Percentiles rank a stretch among this genome's conserved stretches.
These are phyloP conservation scores for Indicator maculatus DNA, from an alignment of 2,113 vertebrate genomes.

Conservation along the genomic window DNA sequence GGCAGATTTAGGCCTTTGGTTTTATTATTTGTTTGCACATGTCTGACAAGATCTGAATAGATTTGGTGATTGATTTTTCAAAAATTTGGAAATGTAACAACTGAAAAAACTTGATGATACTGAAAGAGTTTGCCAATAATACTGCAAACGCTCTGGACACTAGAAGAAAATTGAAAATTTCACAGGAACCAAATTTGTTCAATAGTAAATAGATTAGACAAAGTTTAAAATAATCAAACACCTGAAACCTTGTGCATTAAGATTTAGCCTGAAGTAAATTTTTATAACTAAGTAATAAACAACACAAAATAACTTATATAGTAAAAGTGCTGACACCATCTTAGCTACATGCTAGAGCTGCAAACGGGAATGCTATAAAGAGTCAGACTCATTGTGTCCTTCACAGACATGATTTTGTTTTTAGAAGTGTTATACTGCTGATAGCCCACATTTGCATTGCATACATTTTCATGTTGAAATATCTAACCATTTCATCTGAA, in stretches of 20 bases:
- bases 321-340: constrained; percentile 41
- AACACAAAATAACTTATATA: constrained; percentile 35
- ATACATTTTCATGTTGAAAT: constrained; percentile 51
- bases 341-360: background rate
- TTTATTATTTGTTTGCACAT: background rate
- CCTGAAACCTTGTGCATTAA: background rate
- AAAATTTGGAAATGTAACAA: background rate
- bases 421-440: constrained; percentile 43
- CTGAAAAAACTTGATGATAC: background rate
- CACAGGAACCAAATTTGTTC: background rate
- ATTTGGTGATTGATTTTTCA: background rate
- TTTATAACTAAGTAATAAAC: constrained; percentile 50
- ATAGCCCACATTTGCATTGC: constrained; percentile 44
- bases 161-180: background rate
- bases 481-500: constrained; percentile 28
- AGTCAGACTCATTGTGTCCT: constrained; percentile 37
- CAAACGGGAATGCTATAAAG: constrained; percentile 13
- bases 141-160: background rate
- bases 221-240: background rate
- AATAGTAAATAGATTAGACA: background rate
- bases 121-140: background rate
- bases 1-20: background rate
- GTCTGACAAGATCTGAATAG: background rate
- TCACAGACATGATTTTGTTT: constrained; percentile 40
- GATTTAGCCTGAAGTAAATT: constrained; percentile 30